Base-by-base conservation (phyloP, 1,140 invertebrate genomes). In the Drosophila orosa region DNA sequence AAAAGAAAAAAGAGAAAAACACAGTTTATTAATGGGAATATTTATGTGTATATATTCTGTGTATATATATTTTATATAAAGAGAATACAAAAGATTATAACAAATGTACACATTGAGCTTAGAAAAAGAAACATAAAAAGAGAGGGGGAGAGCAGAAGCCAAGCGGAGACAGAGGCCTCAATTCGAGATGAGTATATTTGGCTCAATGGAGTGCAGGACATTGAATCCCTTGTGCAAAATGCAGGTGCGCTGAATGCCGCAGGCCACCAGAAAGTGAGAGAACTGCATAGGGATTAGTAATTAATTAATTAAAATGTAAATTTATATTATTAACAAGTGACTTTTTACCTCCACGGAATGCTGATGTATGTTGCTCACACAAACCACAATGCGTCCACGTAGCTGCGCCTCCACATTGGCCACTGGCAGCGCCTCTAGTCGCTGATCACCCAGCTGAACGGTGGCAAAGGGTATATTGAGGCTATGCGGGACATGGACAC, bases 381-480 rank as follows among this genome's bases (percentile, higher is more conserved):
- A 94, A 5, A 97, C 95, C 48, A 98, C 94, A 40, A 96, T 94
- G 81, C 95, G 95, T 31, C 94, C 92, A 2, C 69, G 59, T 91
- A 92, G 93, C 92, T 92, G 93, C 92, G 73, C 93, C 90, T 90
- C 94, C 93, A 89, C 95, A 79, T 73, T 93, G 71, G 96, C 94
- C 3, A 94, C 92, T 17, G 95, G 94, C 0, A 96, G 91, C 12
- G 93, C 93, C 80, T 95, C 93, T 39, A 95, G 81, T 77, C 94
- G 92, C 92, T 93, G 92, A 73, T 95, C 94, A 24, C 93, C 95
- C 83, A 95, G 94, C 91, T 93, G 95, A 6, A 97, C 95, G 40
- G 95, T 95, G 40, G 94, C 95, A 91, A 96, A 96, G 13, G 97
- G 97, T 90, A 98, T 95, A 91, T 98, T 98, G 33, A 98, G 95